Evolutionary conservation across 2,888 invertebrate species (phyloP).

Genomic region (Mesorhabditis spiculigera): DNA sequence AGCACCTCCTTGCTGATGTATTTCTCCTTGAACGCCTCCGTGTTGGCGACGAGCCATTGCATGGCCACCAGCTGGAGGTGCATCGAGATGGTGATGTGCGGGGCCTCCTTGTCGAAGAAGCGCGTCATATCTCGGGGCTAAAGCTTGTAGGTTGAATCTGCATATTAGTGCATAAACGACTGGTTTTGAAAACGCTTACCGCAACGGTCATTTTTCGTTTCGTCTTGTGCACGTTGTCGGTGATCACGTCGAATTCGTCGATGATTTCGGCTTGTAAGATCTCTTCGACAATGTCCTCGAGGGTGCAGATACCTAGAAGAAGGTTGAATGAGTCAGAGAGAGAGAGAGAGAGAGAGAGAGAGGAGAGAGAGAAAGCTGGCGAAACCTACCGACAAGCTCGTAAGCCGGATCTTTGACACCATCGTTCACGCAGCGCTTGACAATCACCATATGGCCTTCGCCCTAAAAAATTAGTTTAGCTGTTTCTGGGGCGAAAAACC

Average conservation of each 20-base stretch:
- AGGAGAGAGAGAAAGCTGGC: not conserved
- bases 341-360: not conserved
- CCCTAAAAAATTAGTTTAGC: slow-evolving; percentile 25
- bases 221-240: slow-evolving; percentile 50
- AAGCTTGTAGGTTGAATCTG: not conserved
- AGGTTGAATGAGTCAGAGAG: too few relatives aligned
- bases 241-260: slow-evolving; percentile 87
- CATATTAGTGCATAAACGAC: not conserved
- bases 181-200: not conserved
- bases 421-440: slow-evolving; percentile 75
- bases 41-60: slow-evolving; percentile 45
- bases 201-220: slow-evolving; percentile 22
- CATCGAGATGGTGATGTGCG: slow-evolving; percentile 34
- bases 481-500: slow-evolving; percentile 33
- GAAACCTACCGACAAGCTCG: slow-evolving; percentile 73
- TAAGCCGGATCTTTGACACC: slow-evolving; percentile 85
- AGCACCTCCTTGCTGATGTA: slow-evolving; percentile 39
- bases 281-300: slow-evolving; percentile 62
- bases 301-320: slow-evolving; percentile 74
- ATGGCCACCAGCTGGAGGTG: slow-evolving; percentile 33
- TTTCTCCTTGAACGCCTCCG: slow-evolving; percentile 31
- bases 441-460: slow-evolving; percentile 73
- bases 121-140: slow-evolving; percentile 26
- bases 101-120: slow-evolving; percentile 41
- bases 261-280: slow-evolving; percentile 77